Evolutionary conservation across 2,113 vertebrate genomes (phyloP), one percentile per base, ranked within the genome.

Genomic region (Kryptolebias marmoratus): DNA sequence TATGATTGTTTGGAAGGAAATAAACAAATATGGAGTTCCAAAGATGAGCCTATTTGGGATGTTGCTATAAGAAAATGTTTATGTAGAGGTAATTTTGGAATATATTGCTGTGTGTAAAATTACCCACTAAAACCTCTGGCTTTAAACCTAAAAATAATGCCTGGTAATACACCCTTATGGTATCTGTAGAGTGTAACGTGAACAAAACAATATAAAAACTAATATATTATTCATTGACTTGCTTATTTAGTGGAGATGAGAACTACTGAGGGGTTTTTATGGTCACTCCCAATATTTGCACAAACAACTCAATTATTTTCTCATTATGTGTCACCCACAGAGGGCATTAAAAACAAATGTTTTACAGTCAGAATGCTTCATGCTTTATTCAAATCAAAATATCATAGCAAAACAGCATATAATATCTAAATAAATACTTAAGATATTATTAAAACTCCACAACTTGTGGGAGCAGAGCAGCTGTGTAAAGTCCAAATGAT

Each of bases 301-400:
- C 31, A 74, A 83, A 87, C 79, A 58, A 70, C 62, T 84, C 67
- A 14, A 65, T 89, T 85, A 86, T 76, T 56, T 57, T 77, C 64
- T 72, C 65, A 80, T 75, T 73, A 88, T 73, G 75, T 59, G 54
- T 76, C 78, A 77, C 53, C 59, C 57, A 49, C 65, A 50, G 64
- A 75, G 77, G 70, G 68, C 84, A 81, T 81, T 77, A 80, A 83
- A 87, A 39, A 64, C 70, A 80, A 70, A 90, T 84, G 53, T 66
- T 68, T 28, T n/a, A 49, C 50, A 58, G 64, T 76, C 65, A 56
- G 32, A 45, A 56, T 45, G 64, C 68, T 84, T 90, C 87, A 81
- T 87, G 81, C 64, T 64, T 31, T 59, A 48, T 28, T 86, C 71
- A 62, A 73, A 87, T 89, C 32, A 85, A 68, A 49, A 77, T 73